These are phyloP conservation scores for Burhinus oedicnemus DNA, from an alignment of 2,113 vertebrate species.

Conservation along the genomic window DNA sequence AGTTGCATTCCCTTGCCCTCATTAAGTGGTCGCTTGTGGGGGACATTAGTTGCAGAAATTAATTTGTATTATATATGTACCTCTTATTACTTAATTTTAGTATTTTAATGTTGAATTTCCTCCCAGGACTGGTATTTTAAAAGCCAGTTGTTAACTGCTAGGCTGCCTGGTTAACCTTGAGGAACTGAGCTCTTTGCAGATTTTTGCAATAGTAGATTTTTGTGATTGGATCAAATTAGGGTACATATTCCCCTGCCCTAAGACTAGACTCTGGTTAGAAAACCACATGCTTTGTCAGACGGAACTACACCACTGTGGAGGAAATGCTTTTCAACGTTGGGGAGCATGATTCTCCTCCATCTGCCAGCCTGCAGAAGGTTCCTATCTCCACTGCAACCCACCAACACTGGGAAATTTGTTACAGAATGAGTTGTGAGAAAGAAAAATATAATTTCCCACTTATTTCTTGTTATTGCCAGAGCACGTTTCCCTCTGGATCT, in stretches of 20 bases:
- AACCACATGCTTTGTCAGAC: neutral
- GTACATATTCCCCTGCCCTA: neutral
- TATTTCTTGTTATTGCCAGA: neutral
- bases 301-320: neutral
- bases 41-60: neutral
- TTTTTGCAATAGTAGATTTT: neutral
- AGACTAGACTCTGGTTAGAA: neutral
- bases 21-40: neutral
- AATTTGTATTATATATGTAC: neutral
- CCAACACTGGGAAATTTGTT: neutral
- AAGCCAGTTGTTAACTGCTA: neutral
- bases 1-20: neutral
- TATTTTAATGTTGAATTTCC: neutral
- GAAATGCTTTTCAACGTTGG: neutral
- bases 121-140: neutral
- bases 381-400: neutral
- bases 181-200: neutral
- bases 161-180: neutral
- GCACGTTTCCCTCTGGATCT: neutral
- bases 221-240: neutral
- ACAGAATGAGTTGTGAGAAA: neutral
- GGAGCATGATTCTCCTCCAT: neutral
- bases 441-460: neutral
- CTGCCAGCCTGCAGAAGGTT: neutral
- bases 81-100: neutral